Evolutionary conservation across 2,113 vertebrate genomes (phyloP).

Genomic region (Syngnathus scovelli): DNA sequence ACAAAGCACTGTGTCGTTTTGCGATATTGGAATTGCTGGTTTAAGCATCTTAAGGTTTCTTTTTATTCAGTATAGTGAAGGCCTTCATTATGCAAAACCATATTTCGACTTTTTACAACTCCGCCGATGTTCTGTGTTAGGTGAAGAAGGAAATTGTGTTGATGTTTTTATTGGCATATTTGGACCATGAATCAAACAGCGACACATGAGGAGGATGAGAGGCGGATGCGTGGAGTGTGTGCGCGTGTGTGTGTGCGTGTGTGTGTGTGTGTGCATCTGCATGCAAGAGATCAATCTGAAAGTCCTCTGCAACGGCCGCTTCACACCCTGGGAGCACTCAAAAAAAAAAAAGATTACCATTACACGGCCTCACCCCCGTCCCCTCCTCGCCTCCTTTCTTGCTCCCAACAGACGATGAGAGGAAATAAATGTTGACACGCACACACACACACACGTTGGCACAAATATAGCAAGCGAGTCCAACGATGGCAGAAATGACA

Average conservation of each 20-base stretch:
- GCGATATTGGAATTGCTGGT: no score
- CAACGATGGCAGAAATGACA: constrained; percentile 61
- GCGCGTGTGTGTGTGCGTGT: constrained; percentile 23
- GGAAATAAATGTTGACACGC: constrained; percentile 64
- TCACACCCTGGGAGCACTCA: constrained; percentile 68
- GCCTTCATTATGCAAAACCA: not conserved
- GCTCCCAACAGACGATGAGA: constrained; percentile 64
- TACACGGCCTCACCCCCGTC: constrained; percentile 52
- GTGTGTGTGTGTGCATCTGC: constrained; percentile 10
- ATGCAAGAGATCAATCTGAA: constrained; percentile 67
- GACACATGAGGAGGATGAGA: constrained; percentile 40
- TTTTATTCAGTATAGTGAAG: not conserved
- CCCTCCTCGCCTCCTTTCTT: constrained; percentile 49
- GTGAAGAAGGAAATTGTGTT: constrained; percentile 50
- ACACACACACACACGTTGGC: constrained; percentile 7
- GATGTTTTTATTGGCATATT: constrained; percentile 75
- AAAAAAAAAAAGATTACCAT: constrained; percentile 64
- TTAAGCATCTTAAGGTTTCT: not conserved
- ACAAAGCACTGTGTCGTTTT: no score
- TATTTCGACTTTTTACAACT: not conserved
- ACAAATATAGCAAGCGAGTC: constrained; percentile 45
- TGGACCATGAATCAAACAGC: constrained; percentile 73
- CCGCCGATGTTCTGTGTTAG: not conserved
- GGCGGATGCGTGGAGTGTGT: constrained; percentile 51
- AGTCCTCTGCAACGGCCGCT: constrained; percentile 66